A percentile compares a stretch with the other conserved stretches of the same genome.
Evolutionary conservation across 2,797 vertebrate genomes (phyloP).

Genomic region (Sebastes diaconus): DNA sequence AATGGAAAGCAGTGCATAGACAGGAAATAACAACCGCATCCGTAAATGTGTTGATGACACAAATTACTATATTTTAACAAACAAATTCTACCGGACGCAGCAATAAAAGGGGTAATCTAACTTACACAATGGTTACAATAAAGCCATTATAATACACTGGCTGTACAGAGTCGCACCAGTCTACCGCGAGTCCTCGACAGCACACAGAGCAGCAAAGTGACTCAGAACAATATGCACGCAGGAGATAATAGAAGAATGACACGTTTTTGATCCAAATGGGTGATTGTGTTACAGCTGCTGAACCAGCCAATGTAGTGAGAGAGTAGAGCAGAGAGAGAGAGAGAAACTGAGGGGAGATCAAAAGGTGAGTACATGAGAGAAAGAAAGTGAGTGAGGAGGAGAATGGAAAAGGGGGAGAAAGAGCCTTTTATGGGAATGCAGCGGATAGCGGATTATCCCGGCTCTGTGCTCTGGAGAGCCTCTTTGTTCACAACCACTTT

Average conservation of each 20-base stretch:
- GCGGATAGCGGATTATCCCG: constrained; percentile 75
- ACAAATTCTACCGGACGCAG: neutral
- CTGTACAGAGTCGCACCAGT: neutral
- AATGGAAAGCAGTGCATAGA: neutral
- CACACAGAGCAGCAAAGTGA: neutral
- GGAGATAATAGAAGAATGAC: neutral
- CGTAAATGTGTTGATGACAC: neutral
- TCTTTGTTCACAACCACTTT: constrained; percentile 80
- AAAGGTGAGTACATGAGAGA: constrained; percentile 44
- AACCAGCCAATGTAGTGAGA: neutral
- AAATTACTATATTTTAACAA: neutral
- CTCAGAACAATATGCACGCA: neutral
- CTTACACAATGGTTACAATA: neutral
- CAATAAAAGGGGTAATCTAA: neutral
- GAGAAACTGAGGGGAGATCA: constrained; percentile 27
- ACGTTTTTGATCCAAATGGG: constrained; percentile 29
- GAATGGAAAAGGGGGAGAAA: constrained; percentile 49
- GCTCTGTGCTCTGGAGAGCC: constrained; percentile 75
- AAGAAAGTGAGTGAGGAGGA: constrained; percentile 36
- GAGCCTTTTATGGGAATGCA: constrained; percentile 75
- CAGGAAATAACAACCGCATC: neutral
- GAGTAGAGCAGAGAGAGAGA: neutral
- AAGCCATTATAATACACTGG: neutral
- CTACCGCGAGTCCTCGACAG: neutral
- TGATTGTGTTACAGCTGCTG: constrained; percentile 41